Conservation (phyloP, 1,140 invertebrate genomes). For the Trachelipus rathkii region DNA sequence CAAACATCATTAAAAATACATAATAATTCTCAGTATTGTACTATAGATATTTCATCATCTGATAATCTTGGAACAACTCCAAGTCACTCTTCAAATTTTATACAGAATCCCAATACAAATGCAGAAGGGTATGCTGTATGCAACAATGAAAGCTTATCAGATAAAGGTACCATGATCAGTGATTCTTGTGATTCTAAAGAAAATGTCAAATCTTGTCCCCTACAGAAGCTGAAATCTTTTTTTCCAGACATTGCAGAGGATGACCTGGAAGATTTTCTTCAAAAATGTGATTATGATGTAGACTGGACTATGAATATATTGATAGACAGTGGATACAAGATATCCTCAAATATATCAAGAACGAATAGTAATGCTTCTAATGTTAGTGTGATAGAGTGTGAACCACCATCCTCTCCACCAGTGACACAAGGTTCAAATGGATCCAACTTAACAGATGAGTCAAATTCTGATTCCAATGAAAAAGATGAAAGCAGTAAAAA, state of each 20-base stretch:
- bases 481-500: not conserved
- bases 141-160: not conserved
- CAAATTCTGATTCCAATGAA: not conserved
- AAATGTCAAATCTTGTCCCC: not conserved
- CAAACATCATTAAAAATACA: too few relatives aligned
- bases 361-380: not conserved
- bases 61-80: too few relatives aligned
- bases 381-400: not conserved
- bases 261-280: conserved; percentile 18
- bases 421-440: not conserved
- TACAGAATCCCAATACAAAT: too few relatives aligned
- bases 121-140: too few relatives aligned
- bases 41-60: too few relatives aligned
- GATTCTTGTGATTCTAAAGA: not conserved
- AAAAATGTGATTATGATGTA: conserved; percentile 18
- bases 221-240: conserved; percentile 14
- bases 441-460: not conserved
- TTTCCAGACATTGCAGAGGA: conserved; percentile 18
- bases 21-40: too few relatives aligned
- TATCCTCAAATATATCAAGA: not conserved
- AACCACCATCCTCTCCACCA: not conserved
- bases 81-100: too few relatives aligned
- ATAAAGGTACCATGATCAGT: conserved; percentile 24
- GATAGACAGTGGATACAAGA: conserved; percentile 24
- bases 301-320: conserved; percentile 28